These are phyloP conservation scores for Craseonycteris thonglongyai DNA, from an alignment of 2,113 vertebrate species.

Conservation along the genomic window DNA sequence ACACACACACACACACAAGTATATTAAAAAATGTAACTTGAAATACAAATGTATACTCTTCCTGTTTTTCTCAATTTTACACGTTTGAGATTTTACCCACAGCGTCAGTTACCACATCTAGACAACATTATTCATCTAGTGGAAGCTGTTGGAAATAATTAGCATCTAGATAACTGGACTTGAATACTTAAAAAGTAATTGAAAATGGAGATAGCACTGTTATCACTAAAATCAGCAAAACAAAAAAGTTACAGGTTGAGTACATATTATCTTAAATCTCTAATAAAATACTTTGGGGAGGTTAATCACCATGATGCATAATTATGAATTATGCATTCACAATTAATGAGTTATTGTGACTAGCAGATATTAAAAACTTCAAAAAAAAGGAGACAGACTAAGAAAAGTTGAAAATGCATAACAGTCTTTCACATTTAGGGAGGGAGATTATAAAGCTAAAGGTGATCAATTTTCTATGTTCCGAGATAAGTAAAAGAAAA, in stretches of 20 bases:
- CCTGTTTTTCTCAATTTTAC: neutral
- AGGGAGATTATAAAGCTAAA: constrained; percentile 6
- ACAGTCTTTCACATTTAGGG: neutral
- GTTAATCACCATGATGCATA: neutral
- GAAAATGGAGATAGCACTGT: neutral
- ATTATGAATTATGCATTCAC: neutral
- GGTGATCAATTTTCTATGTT: neutral
- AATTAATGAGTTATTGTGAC: too few species aligned
- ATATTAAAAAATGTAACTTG: neutral
- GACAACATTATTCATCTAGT: neutral
- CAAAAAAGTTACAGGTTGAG: neutral
- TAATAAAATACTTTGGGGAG: neutral
- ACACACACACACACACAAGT: too few species aligned
- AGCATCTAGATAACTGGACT: neutral
- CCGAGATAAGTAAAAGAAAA: constrained; percentile 44
- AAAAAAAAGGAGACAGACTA: neutral
- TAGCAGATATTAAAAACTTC: too few species aligned
- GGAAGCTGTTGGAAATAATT: constrained; percentile 20
- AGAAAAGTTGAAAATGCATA: constrained; percentile 9
- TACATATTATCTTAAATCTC: neutral
- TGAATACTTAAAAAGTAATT: neutral
- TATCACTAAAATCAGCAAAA: neutral
- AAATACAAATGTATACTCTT: neutral
- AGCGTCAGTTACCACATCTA: neutral
- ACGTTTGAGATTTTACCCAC: neutral